Evolutionary conservation across 2,888 invertebrate species (phyloP), one percentile per base, ranked within the genome.

Genomic region (Andrena flavipes): DNA sequence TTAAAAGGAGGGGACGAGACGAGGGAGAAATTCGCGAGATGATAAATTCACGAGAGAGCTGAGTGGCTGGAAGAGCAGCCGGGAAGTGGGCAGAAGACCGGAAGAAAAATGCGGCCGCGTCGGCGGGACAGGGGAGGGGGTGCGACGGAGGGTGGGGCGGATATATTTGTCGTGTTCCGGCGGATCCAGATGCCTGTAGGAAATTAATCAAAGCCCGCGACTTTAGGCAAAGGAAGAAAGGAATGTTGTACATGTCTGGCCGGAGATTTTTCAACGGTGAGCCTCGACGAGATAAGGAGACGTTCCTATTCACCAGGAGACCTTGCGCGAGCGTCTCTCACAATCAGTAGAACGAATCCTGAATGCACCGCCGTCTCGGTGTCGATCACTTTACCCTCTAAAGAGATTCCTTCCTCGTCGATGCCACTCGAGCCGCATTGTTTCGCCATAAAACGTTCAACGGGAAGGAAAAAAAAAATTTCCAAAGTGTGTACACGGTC

Each of bases 201-300:
- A 80, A 80, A 82, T 75, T 75, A 82, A 82, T 82, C 82, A 80
- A 75, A 80, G 81, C 49, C 48, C 16, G 73, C 71, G 51, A 75
- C 68, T 80, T 80, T 73, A 26, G 64, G 42, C 64, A 74, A 80
- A 80, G 64, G 72, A 72, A 68, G 79, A 80, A 63, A 72, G 79
- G 62, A 80, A 79, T 72, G 67, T 56, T 63, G 68, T 64, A 63
- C 56, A 56, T 63, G 49, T 59, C 56, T n/a, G 35, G 10, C 35
- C 2, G 13, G 49, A 26, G 51, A 64, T 80, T 81, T 81, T 80
- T 73, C 69, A 64, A 67, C n/a, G 20, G 26, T 23, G 33, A 49
- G 49, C 35, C 51, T 29, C 42, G 59, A 29, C 54, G 54, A 64
- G 65, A 80, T 59, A 68, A 74, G 64, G 65, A 69, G 70, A 80